Evolutionary conservation across 2,888 invertebrate genomes (phyloP), one percentile per base, ranked within the genome.

Genomic region (Tanytarsus gracilentus): DNA sequence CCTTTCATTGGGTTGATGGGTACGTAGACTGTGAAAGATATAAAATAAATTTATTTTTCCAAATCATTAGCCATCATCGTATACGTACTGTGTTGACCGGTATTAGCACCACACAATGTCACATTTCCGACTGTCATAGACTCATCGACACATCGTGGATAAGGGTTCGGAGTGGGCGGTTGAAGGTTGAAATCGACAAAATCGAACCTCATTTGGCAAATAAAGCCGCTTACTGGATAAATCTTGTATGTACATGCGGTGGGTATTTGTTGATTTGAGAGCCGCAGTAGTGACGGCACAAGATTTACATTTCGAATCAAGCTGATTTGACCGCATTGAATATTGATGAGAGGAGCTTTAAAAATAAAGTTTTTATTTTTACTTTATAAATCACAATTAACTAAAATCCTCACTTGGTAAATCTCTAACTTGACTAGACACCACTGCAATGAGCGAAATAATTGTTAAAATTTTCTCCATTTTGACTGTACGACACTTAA

Each of bases 31-130:
- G 50, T 18, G 36, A 18, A 30, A 27, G 52, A 51, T 27, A 33
- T 21, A 40, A 56, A 44, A 50, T 39, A 33, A 18, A 26, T 48
- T 51, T 27, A 39, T 40, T 50, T 27, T 25, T 4, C 56, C 48
- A 65, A 55, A 69, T 67, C 61, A 69, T 65, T 7, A 18, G 30
- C 14, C 40, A 48, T 33, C 27, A 48, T 26, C 14, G 49, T 48
- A 25, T 56, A 72, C 77, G 75, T 64, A 81, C 80, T 66, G 65
- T 84, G 84, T 62, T 84, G 83, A 9, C 79, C 79, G 40, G 74
- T 77, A 64, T 83, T 84, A 64, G 79, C 77, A 3, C 84, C 84
- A 62, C 84, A 84, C 1, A 83, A 67, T 0, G 63, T 68, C 25
- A 69, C 66, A 6, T 63, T 63, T 4, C 67, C 69, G 0, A 70